Percentiles rank a stretch among this genome's conserved stretches.
These are phyloP conservation scores for Dendroctonus ponderosae DNA, from an alignment of 1,140 invertebrate genomes.

Conservation along the genomic window DNA sequence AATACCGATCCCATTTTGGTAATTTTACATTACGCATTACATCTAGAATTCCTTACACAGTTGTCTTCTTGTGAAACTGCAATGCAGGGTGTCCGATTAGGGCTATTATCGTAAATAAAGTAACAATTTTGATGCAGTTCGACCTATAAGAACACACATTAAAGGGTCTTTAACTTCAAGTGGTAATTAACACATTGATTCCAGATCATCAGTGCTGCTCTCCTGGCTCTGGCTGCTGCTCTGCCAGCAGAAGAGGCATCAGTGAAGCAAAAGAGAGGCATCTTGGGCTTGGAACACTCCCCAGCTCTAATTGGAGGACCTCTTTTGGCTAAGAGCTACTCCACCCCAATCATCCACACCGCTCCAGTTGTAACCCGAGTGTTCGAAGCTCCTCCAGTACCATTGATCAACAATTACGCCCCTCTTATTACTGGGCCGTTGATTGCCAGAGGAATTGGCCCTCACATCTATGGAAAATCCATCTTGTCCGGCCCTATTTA, in stretches of 20 bases:
- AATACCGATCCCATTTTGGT: too few relatives aligned
- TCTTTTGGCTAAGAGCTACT: constrained; percentile 13
- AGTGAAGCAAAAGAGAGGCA: constrained; percentile 17
- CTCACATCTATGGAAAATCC: constrained; percentile 22
- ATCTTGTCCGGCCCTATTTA: constrained; percentile 18
- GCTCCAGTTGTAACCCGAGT: constrained; percentile 21
- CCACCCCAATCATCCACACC: constrained; percentile 16
- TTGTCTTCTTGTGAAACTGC: too few relatives aligned
- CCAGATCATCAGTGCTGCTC: too few relatives aligned
- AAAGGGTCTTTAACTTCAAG: too few relatives aligned
- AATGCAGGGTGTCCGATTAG: too few relatives aligned
- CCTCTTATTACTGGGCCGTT: constrained; percentile 16
- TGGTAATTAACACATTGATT: too few relatives aligned
- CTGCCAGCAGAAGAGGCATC: constrained; percentile 11
- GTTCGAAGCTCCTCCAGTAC: constrained; percentile 21
- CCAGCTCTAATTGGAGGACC: constrained; percentile 8
- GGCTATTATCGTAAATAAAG: too few relatives aligned
- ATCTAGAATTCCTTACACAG: too few relatives aligned
- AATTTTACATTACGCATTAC: too few relatives aligned
- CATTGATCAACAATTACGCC: constrained; percentile 7
- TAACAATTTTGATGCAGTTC: too few relatives aligned
- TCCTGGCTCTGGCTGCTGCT: background rate
- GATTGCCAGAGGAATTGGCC: constrained; percentile 14
- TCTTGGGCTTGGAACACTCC: constrained; percentile 8
- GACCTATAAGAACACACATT: too few relatives aligned